Percentiles rank a stretch among this genome's conserved stretches.
Evolutionary conservation across 2,797 vertebrate species (phyloP).

Genomic region (Lophius americanus): DNA sequence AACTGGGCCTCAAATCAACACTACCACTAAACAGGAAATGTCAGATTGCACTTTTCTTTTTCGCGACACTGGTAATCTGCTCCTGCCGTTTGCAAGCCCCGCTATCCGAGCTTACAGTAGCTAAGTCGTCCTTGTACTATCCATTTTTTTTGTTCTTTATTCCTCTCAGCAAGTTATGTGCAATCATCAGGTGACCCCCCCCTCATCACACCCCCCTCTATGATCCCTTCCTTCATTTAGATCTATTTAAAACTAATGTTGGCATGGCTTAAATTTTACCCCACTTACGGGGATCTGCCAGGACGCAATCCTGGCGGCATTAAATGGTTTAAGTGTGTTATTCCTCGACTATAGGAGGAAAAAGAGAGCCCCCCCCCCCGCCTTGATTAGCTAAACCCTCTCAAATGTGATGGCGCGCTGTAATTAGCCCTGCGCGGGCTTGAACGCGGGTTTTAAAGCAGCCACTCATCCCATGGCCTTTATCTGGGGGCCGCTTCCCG

Average conservation of each 20-base stretch:
- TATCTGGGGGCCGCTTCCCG: slow-evolving; percentile 81
- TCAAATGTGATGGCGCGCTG: slow-evolving; percentile 83
- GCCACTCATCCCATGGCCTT: slow-evolving; percentile 86
- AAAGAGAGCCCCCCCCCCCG: slow-evolving; percentile 71
- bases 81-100: slow-evolving; percentile 71
- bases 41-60: slow-evolving; percentile 64
- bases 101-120: slow-evolving; percentile 74
- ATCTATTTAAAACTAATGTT: slow-evolving; percentile 85
- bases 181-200: slow-evolving; percentile 84
- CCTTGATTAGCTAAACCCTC: slow-evolving; percentile 88
- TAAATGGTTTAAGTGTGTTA: slow-evolving; percentile 88
- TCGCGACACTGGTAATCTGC: slow-evolving; percentile 73
- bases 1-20: slow-evolving; percentile 63
- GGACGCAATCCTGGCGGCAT: slow-evolving; percentile 81
- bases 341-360: slow-evolving; percentile 81
- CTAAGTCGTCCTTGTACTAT: slow-evolving; percentile 77
- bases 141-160: slow-evolving; percentile 63
- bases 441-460: slow-evolving; percentile 84
- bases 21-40: slow-evolving; percentile 68
- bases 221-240: slow-evolving; percentile 82
- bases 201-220: slow-evolving; percentile 54
- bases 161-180: slow-evolving; percentile 66
- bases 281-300: slow-evolving; percentile 79
- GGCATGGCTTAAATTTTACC: slow-evolving; percentile 83
- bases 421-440: slow-evolving; percentile 85